A percentile compares a stretch with the other conserved stretches of the same genome.
These are phyloP conservation scores for Calameuta filiformis DNA, from an alignment of 2,888 invertebrate species.

Conservation along the genomic window DNA sequence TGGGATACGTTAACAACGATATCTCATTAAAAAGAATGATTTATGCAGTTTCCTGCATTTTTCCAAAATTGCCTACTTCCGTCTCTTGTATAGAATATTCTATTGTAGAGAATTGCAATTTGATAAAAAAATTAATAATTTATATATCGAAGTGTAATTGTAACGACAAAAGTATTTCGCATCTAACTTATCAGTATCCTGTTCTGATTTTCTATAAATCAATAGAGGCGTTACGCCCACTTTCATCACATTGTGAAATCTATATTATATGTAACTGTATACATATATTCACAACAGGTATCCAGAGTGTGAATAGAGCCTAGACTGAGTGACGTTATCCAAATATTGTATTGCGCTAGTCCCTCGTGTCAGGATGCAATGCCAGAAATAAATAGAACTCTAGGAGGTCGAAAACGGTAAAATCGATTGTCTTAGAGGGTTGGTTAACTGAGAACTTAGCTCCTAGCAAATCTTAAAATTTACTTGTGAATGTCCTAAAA, in stretches of 20 bases:
- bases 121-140: background rate
- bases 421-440: background rate
- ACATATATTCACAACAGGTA: background rate
- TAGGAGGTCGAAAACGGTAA: background rate
- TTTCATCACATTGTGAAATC: background rate
- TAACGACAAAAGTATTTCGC: no score
- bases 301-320: background rate
- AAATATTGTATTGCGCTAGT: background rate
- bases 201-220: slow-evolving; percentile 1
- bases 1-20: background rate
- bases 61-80: background rate
- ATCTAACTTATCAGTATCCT: background rate
- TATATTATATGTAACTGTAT: background rate
- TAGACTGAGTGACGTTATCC: background rate
- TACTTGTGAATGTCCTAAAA: background rate
- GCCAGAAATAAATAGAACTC: background rate
- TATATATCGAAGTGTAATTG: no score
- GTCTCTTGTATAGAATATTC: background rate
- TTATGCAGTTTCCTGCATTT: background rate
- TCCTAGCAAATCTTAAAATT: background rate
- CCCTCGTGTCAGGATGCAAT: background rate
- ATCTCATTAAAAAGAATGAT: background rate
- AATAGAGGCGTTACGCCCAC: background rate
- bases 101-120: no score
- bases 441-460: background rate